Evolutionary conservation across 35 echinoderm and acorn worm species (phyloP), one percentile per base, ranked within the genome.

Genomic region (Acanthaster planci): DNA sequence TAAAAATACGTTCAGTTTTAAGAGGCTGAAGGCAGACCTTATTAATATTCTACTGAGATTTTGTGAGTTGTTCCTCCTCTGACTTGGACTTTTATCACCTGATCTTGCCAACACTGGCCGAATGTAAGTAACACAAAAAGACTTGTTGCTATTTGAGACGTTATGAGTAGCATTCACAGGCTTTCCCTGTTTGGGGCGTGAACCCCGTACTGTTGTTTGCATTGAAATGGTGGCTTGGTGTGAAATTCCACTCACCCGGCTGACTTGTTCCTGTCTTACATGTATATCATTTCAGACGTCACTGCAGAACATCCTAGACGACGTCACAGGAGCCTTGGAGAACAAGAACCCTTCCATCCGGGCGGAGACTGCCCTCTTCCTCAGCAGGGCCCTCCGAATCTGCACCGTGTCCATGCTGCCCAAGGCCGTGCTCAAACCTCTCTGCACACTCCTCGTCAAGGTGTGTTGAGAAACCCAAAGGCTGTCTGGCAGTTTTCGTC

Each of bases 291-390:
- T 82, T 9, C 82, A 99, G 96, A 94, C 96, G 19, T 86, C 72
- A 30, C 82, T 99, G 3, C 84, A 93, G 51, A 90, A 89, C 52
- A 99, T 99, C 52, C 57, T 85, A 38, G 96, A 99, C 52, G 96
- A 99, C 52, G 89, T 99, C 14, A 35, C 91, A 51, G 92, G 81
- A 51, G 89, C 96, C 1, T 47, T 99, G 50, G 96, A 94, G 27
- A 99, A 67, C 60, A 99, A 99, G 75, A 99, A 99, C 54, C 96
- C 96, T 31, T 86, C 80, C 77, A 92, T 99, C 37, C 87, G 88
- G 51, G 67, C 92, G 1, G 96, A 99, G 83, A 94, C 96, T 3
- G 59, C 88, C n/a, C n/a, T 76, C 6, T 99, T 99, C 77, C 53
- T 99, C 31, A 86, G 82, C 10, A 75, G 96, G 42, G 84, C 85